These are phyloP conservation scores for Mongoloraphidia duomilia DNA, from an alignment of 2,888 invertebrate species.

Conservation along the genomic window DNA sequence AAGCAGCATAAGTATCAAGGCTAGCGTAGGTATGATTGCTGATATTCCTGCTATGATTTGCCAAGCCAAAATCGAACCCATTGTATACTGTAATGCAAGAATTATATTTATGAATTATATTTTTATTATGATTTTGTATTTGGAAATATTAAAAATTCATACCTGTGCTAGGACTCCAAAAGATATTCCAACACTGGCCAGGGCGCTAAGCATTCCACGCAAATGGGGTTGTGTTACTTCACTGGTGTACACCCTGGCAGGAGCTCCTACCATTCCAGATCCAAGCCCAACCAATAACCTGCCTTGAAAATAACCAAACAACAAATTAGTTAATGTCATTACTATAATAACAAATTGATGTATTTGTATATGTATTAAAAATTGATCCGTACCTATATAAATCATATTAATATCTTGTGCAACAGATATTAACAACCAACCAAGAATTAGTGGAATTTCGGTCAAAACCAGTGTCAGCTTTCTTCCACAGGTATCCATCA, in stretches of 20 bases:
- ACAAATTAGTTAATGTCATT: not conserved
- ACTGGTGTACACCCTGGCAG: slow-evolving; percentile 52
- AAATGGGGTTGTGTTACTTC: slow-evolving; percentile 59
- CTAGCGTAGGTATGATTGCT: slow-evolving; percentile 41
- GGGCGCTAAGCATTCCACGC: slow-evolving; percentile 57
- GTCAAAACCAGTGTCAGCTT: slow-evolving; percentile 47
- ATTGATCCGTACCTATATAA: slow-evolving; percentile 36
- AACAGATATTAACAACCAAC: slow-evolving; percentile 47
- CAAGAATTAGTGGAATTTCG: slow-evolving; percentile 50
- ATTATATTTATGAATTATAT: not conserved
- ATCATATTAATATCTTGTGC: slow-evolving; percentile 45
- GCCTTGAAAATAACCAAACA: slow-evolving; percentile 17
- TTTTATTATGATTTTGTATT: not conserved
- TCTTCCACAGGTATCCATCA: slow-evolving; percentile 55
- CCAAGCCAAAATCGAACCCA: slow-evolving; percentile 49
- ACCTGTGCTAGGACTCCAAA: slow-evolving; percentile 49
- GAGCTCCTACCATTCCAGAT: slow-evolving; percentile 59
- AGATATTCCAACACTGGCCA: slow-evolving; percentile 57
- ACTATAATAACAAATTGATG: not conserved
- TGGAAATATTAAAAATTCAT: not conserved
- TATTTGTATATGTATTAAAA: not conserved
- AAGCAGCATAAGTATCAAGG: slow-evolving; percentile 42
- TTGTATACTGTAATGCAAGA: slow-evolving; percentile 35
- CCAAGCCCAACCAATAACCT: slow-evolving; percentile 52
- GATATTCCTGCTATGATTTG: slow-evolving; percentile 47